These are phyloP conservation scores for Avahi laniger DNA, from an alignment of 2,797 vertebrate species.

Conservation along the genomic window DNA sequence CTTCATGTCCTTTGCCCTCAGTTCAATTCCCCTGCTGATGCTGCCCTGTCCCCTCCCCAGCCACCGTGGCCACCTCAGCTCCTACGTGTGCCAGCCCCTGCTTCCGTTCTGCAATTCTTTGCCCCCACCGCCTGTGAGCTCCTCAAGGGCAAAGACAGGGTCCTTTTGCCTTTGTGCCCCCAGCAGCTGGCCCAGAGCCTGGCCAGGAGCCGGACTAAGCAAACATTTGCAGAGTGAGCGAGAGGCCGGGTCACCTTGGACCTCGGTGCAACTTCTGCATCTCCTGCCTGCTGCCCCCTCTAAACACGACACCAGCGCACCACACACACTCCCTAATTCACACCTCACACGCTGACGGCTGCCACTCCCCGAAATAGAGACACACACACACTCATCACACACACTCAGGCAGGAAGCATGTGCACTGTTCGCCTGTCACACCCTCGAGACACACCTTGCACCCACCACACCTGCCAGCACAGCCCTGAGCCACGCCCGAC, in stretches of 20 bases:
- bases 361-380: neutral
- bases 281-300: neutral
- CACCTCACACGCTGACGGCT: neutral
- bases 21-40: neutral
- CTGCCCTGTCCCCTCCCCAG: neutral
- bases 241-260: neutral
- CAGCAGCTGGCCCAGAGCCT: neutral
- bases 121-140: neutral
- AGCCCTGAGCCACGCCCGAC: neutral
- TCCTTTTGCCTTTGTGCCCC: neutral
- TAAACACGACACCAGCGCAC: neutral
- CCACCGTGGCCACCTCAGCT: neutral
- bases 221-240: neutral
- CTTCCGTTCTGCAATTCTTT: neutral
- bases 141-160: neutral
- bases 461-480: neutral
- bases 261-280: rapidly evolving
- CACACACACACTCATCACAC: neutral
- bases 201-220: neutral
- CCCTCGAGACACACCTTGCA: neutral
- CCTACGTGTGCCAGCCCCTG: neutral
- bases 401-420: neutral
- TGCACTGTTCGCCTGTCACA: neutral
- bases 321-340: neutral
- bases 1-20: neutral